These are phyloP conservation scores for Amphiprion percula DNA, from an alignment of 2,113 vertebrate genomes.

Conservation along the genomic window DNA sequence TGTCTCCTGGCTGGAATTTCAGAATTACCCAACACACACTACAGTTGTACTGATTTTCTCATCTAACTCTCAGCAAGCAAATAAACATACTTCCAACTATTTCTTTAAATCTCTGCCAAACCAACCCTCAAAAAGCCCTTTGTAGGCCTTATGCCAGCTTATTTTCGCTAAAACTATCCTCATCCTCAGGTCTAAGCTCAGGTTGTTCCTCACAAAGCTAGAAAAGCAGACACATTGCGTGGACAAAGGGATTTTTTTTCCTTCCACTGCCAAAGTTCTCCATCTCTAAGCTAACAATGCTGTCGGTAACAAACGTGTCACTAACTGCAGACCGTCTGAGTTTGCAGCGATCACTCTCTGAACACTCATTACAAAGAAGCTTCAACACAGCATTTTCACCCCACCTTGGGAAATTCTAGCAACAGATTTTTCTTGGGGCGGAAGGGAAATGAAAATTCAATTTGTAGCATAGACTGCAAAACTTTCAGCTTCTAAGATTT, in stretches of 20 bases:
- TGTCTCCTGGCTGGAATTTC: no score
- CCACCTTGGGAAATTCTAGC: neutral
- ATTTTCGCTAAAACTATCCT: no score
- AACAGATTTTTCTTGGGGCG: neutral
- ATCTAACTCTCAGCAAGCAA: no score
- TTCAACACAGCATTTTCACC: conserved; percentile 13
- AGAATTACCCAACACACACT: no score
- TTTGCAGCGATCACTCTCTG: neutral
- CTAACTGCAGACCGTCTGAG: neutral
- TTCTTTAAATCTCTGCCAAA: no score
- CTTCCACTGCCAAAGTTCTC: neutral
- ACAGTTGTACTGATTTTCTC: no score
- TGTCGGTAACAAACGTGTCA: conserved; percentile 6
- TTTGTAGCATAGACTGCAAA: neutral
- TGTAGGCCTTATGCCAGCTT: no score
- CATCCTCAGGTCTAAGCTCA: no score
- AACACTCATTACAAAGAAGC: neutral
- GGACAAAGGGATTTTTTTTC: neutral
- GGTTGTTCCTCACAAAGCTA: no score
- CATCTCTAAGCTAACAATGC: neutral
- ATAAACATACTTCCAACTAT: no score
- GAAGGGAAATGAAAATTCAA: no score
- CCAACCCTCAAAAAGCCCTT: no score
- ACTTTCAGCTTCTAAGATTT: neutral
- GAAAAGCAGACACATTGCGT: neutral